Evolutionary conservation across 2,888 invertebrate genomes (phyloP).

Genomic region (Andrena bicolor): DNA sequence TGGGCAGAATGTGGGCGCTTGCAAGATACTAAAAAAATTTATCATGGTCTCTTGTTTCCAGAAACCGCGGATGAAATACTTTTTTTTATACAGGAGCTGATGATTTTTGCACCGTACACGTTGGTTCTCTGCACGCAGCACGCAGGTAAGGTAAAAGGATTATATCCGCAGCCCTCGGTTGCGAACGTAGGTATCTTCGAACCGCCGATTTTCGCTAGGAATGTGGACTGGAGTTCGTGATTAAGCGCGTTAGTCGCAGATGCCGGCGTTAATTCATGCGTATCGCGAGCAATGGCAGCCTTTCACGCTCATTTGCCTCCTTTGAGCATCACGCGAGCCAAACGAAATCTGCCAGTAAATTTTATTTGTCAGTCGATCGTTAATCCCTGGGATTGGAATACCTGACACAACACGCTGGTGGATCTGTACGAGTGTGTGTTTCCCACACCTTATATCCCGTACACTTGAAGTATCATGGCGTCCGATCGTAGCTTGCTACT

Average conservation of each 20-base stretch:
- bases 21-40: neutral
- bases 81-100: neutral
- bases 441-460: slow-evolving; percentile 41
- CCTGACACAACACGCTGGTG: slow-evolving; percentile 21
- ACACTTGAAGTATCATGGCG: slow-evolving; percentile 62
- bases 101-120: neutral
- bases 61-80: neutral
- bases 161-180: neutral
- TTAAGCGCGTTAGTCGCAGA: slow-evolving; percentile 11
- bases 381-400: slow-evolving; percentile 63
- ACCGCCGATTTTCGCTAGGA: neutral
- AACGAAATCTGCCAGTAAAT: slow-evolving; percentile 57
- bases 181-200: neutral
- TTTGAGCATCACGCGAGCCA: slow-evolving; percentile 51
- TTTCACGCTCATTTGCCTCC: slow-evolving; percentile 50
- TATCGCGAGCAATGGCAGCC: slow-evolving; percentile 26
- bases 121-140: neutral
- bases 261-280: slow-evolving; percentile 37
- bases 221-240: slow-evolving; percentile 10
- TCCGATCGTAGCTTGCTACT: slow-evolving; percentile 67
- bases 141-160: neutral
- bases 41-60: neutral
- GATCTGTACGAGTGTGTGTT: slow-evolving; percentile 13
- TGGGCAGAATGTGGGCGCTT: neutral
- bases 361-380: slow-evolving; percentile 66